These are phyloP conservation scores for Ovis canadensis DNA, from an alignment of 2,113 vertebrate genomes.

Conservation along the genomic window DNA sequence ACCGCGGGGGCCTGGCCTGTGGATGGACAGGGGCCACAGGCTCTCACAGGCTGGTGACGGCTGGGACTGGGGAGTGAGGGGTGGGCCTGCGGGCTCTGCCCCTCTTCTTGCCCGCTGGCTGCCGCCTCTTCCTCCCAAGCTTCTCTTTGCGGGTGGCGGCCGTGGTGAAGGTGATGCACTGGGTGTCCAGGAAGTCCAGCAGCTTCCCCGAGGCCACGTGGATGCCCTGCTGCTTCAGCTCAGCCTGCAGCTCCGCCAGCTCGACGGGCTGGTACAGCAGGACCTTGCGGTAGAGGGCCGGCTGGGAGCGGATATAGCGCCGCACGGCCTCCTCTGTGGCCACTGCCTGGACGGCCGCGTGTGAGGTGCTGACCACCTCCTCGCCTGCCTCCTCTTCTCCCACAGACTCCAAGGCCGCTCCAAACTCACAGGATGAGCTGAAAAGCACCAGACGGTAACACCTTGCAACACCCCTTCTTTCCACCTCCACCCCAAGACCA, in stretches of 20 bases:
- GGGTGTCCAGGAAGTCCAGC: slow-evolving; percentile 91
- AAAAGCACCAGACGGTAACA: neutral
- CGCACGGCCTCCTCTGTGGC: slow-evolving; percentile 82
- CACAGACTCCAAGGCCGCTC: slow-evolving; percentile 67
- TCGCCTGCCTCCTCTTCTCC: slow-evolving; percentile 80
- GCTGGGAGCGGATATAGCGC: slow-evolving; percentile 84
- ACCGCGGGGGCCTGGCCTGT: neutral
- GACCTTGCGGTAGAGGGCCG: slow-evolving; percentile 83
- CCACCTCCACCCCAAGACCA: neutral
- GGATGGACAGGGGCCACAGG: fast-evolving
- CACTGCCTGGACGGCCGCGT: slow-evolving; percentile 77
- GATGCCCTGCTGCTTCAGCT: slow-evolving; percentile 87
- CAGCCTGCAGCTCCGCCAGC: slow-evolving; percentile 84
- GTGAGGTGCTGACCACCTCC: slow-evolving; percentile 82
- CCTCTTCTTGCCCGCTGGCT: slow-evolving; percentile 52
- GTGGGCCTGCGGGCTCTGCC: neutral
- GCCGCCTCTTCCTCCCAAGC: slow-evolving; percentile 7
- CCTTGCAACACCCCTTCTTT: neutral
- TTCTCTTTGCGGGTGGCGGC: slow-evolving; percentile 83
- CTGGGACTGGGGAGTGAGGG: neutral
- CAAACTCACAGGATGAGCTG: slow-evolving; percentile 80
- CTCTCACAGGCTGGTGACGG: neutral
- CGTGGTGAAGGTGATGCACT: slow-evolving; percentile 92
- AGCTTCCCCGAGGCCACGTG: slow-evolving; percentile 85
- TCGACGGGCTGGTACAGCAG: slow-evolving; percentile 92